Percentiles rank a stretch among this genome's conserved stretches.
Conservation (phyloP, 2,888 invertebrate genomes). For the Zele albiditarsus region DNA sequence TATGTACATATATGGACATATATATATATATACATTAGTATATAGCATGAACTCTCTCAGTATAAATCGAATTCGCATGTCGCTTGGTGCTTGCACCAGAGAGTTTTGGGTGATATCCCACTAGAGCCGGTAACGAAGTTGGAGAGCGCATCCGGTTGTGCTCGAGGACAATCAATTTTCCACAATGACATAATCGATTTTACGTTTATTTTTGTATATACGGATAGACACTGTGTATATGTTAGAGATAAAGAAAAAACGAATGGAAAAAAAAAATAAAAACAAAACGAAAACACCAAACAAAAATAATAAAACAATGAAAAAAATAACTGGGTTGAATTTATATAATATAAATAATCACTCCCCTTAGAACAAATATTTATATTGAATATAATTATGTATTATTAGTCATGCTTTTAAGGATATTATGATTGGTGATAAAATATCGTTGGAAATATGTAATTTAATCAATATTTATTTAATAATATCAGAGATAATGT, state of each 20-base stretch:
- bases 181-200: constrained; percentile 39
- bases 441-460: background rate
- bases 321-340: background rate
- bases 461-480: background rate
- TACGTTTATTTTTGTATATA: constrained; percentile 12
- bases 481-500: background rate
- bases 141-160: constrained; percentile 32
- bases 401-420: background rate
- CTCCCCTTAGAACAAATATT: background rate
- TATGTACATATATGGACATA: background rate
- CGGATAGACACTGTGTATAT: constrained; percentile 6
- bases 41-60: background rate
- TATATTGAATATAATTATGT: background rate
- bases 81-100: constrained; percentile 23
- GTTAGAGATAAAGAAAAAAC: constrained; percentile 4
- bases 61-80: constrained; percentile 41
- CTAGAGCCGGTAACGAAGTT: constrained; percentile 36
- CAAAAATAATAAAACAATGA: background rate
- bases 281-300: background rate
- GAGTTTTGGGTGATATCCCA: constrained; percentile 31
- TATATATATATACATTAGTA: background rate
- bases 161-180: constrained; percentile 37
- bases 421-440: background rate
- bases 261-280: background rate
- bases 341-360: background rate